Evolutionary conservation across 2,797 vertebrate genomes (phyloP), one percentile per base, ranked within the genome.

Genomic region (Paratrypauchen microcephalus): DNA sequence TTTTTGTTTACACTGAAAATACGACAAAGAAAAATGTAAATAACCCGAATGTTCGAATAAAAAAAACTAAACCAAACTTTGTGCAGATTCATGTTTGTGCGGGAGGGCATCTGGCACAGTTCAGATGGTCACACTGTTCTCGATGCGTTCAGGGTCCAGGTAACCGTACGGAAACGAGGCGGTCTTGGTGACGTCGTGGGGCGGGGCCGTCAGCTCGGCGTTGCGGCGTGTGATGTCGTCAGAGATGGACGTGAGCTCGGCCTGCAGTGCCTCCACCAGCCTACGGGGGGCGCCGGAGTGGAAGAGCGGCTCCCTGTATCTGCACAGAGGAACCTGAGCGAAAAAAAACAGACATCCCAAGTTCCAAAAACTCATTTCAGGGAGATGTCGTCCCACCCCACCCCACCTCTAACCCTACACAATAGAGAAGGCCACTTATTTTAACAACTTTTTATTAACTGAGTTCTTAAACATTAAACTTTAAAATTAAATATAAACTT

Each of bases 71-170:
- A 41, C 13, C 39, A 41, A 26, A 3, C 11, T 41, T 41, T 41
- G 39, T 41, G 39, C 39, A 12, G 12, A 41, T 41, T 41, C 12
- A 13, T 0, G 12, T 41, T 41, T 41, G 12, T 41, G 13, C 1
- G 48, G 18, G 19, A 21, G 50, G n/a, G 50, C n/a, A 21, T 21
- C n/a, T 21, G 50, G 8, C 11, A 21, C 24, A 24, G 57, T 39
- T 66, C 86, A 96, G 58, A 95, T 94, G 18, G 94, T 89, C 28
- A 95, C 86, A 16, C 93, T 94, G 88, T 95, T 95, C 74, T 95
- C 95, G 0, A 94, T 91, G 55, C 18, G 3, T 3, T 78, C 63
- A 0, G 95, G 95, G 32, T 83, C 81, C 26, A 95, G 79, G 75
- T 95, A 95, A 0, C 67, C 63, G 62, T 95, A 95, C 0, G 93